Evolutionary conservation across 2,888 invertebrate genomes (phyloP), one percentile per base, ranked within the genome.

Genomic region (Liposcelis brunnea): DNA sequence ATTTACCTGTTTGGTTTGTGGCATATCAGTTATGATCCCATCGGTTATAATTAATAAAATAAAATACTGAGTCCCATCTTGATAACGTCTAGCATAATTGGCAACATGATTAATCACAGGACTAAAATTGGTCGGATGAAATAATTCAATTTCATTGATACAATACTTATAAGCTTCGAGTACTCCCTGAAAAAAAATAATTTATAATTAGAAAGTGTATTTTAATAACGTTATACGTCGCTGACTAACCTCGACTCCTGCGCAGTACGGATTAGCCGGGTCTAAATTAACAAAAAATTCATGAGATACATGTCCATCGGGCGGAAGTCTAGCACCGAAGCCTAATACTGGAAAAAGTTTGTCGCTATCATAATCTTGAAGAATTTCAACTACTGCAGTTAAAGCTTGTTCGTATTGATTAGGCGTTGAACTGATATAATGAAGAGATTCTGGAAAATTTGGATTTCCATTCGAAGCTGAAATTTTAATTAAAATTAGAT

Each of bases 21-120:
- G 59, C 66, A 74, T 70, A 55, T 75, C 74, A 2, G 70, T 70
- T 48, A 74, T 74, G 36, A 71, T 67, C 2, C 73, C 74, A 57
- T 74, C 74, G 2, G 74, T 74, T 40, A 74, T 63, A 46, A 74
- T 74, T 35, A 74, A 62, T 34, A 74, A 60, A 36, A 74, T 69
- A 58, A 70, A 70, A 55, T 74, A 74, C 50, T 66, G 60, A 42
- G 63, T 60, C 5, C 71, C 71, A 55, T 67, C 66, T 47, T 56
- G 55, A 50, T 61, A 60, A 12, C 61, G 55, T 19, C 59, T 49
- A 2, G 70, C 71, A 60, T 70, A 69, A 48, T 55, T 55, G 4
- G 62, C 58, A 2, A 65, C 63, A 55, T 70, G 70, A 49, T 68
- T 65, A 45, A 74, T 67, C 34, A 69, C 64, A 1, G 72, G 72